Conservation (phyloP, 2,113 vertebrate species). For the Amia ocellicauda region DNA sequence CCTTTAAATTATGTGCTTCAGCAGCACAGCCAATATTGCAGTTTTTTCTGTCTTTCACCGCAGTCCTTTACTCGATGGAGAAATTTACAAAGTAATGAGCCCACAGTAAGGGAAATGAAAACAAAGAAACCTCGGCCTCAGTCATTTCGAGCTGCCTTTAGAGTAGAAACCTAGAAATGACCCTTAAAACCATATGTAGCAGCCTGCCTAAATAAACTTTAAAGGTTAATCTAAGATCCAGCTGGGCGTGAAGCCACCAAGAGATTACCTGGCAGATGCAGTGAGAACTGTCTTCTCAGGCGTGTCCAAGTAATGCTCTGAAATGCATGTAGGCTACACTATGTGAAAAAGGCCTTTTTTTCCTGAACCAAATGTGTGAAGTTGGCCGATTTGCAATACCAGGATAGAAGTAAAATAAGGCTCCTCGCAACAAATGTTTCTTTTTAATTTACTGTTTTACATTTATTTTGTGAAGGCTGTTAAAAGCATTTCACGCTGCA, state of each 20-base stretch:
- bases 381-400: not conserved
- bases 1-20: slow-evolving; percentile 16
- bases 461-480: slow-evolving; percentile 19
- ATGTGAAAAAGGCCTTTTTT: not conserved
- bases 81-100: slow-evolving; percentile 12
- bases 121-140: slow-evolving; percentile 9
- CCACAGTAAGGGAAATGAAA: slow-evolving; percentile 6
- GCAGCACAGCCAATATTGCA: slow-evolving; percentile 3
- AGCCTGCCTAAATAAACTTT: not conserved
- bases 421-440: slow-evolving; percentile 3
- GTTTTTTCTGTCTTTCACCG: slow-evolving; percentile 5
- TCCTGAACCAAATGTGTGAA: slow-evolving; percentile 5
- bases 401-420: not conserved
- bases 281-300: not conserved
- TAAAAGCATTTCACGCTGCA: slow-evolving; percentile 28
- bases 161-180: slow-evolving; percentile 1
- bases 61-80: slow-evolving; percentile 6
- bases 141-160: slow-evolving; percentile 15
- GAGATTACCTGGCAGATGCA: slow-evolving; percentile 14
- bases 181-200: not conserved
- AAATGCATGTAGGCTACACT: not conserved
- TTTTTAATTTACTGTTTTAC: slow-evolving; percentile 38
- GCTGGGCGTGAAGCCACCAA: slow-evolving; percentile 15
- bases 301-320: not conserved
- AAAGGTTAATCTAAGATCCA: slow-evolving; percentile 15